Conservation (phyloP, 2,888 invertebrate species). For the Apodemia duryi region DNA sequence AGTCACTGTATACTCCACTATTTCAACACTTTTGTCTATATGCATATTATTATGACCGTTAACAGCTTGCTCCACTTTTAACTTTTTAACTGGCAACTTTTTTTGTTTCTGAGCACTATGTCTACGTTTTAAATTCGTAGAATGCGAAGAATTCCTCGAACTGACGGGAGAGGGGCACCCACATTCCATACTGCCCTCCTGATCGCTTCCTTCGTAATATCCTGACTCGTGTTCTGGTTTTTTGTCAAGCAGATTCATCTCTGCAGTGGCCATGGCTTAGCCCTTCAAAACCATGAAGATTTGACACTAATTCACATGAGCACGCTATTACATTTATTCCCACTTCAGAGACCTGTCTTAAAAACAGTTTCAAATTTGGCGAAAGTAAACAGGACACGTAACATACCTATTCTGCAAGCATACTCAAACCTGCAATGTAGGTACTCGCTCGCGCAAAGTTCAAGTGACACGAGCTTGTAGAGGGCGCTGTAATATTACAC, state of each 20-base stretch:
- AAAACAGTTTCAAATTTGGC: conserved; percentile 38
- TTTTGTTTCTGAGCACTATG: conserved; percentile 61
- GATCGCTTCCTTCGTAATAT: conserved; percentile 88
- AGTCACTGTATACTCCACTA: conserved; percentile 51
- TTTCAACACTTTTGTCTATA: conserved; percentile 62
- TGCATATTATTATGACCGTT: conserved; percentile 52
- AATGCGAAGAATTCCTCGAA: conserved; percentile 69
- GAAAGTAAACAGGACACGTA: conserved; percentile 70
- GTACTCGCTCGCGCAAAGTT: conserved; percentile 50
- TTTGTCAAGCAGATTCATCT: conserved; percentile 81
- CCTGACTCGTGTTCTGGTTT: conserved; percentile 89
- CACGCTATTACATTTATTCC: not conserved
- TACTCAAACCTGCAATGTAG: conserved; percentile 48
- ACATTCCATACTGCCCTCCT: conserved; percentile 80
- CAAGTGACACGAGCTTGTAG: conserved; percentile 49
- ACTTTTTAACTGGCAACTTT: conserved; percentile 57
- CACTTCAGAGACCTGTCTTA: conserved; percentile 14
- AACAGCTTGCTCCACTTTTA: conserved; percentile 47
- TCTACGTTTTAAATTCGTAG: conserved; percentile 59
- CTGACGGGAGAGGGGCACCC: conserved; percentile 68
- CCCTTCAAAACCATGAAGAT: conserved; percentile 64
- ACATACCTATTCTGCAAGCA: conserved; percentile 49
- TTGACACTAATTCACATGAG: conserved; percentile 17
- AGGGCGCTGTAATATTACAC: conserved; percentile 53
- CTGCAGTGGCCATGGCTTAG: conserved; percentile 74